Percentiles rank a stretch among this genome's conserved stretches.
phyloP scores from a whole-genome alignment of 2,113 vertebrate genomes.

The Myxocyprinus asiaticus region DNA sequence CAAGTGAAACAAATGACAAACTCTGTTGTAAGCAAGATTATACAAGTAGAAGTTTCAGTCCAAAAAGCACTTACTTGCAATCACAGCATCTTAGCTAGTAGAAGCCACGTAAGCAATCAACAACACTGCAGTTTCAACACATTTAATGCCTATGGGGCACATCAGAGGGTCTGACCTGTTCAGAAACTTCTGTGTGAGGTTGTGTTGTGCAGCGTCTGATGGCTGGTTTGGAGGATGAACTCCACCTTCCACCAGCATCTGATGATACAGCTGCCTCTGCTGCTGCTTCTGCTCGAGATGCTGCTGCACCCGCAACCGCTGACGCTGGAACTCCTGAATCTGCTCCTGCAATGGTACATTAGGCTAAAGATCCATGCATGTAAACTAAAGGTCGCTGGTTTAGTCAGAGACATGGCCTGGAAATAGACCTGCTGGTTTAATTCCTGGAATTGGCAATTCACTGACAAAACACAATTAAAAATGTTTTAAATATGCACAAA shows the following conservation, averaged over 20 bases:
- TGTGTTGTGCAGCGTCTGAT: conserved; percentile 82
- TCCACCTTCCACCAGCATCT: conserved; percentile 96
- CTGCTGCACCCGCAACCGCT: conserved; percentile 94
- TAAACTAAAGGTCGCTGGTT: too few species aligned
- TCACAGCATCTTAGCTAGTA: background rate
- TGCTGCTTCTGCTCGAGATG: conserved; percentile 98
- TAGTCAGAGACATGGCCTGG: too few species aligned
- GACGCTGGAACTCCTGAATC: conserved; percentile 93
- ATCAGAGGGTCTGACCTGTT: conserved; percentile 78
- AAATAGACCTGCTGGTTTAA: too few species aligned
- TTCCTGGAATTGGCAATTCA: too few species aligned
- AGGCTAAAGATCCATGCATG: too few species aligned
- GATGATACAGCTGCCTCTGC: conserved; percentile 92
- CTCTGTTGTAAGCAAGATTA: background rate
- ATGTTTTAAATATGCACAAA: too few species aligned
- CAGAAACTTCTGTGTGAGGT: conserved; percentile 95
- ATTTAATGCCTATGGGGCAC: background rate
- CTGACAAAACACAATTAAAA: too few species aligned
- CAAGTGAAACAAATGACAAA: background rate
- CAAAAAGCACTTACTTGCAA: background rate
- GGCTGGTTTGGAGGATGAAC: conserved; percentile 84
- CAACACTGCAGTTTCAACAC: background rate
- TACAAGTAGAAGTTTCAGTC: background rate
- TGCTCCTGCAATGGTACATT: conserved; percentile 72
- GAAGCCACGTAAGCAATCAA: background rate